Evolutionary conservation across 2,113 vertebrate genomes (phyloP), one percentile per base, ranked within the genome.

Genomic region (Scomber colias): DNA sequence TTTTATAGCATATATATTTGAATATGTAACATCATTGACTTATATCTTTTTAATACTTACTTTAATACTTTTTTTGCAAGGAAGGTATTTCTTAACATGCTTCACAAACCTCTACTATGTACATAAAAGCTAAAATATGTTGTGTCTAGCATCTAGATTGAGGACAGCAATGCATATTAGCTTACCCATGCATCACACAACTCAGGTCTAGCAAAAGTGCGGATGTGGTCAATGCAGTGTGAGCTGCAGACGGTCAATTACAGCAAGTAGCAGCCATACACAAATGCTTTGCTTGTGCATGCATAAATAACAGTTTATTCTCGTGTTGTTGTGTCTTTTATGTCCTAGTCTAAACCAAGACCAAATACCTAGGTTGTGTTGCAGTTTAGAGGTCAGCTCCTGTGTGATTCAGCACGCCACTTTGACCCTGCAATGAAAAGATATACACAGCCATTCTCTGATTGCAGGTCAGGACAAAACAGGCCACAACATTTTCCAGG

Each of bases 311-410:
- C 82, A 86, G 79, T 92, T 91, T 81, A 87, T 85, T 60, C 67
- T 66, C 71, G 62, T 90, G 84, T 84, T 89, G 89, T 92, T 92
- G 84, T 88, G 89, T 91, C 90, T 92, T 93, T 92, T 80, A 84
- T 89, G 87, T 90, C 57, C 81, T 24, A 92, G 92, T 88, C 92
- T 93, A 93, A 93, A 90, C 92, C 64, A 78, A 89, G 87, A 81
- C 71, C 77, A 91, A 90, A 86, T 90, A 75, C 77, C 73, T 62
- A 78, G 85, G 75, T 87, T 82, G 30, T 75, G 66, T 81, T 80
- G 72, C 79, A 59, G 64, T 87, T 89, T 86, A 50, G 72, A 81
- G 55, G 56, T 24, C 55, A 71, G 73, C 46, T 61, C 85, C 75
- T 85, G 17, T 83, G 77, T 87, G 84, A 88, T 89, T 91, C 86